Base-by-base conservation (phyloP, 2,797 vertebrate species). In the Alauda arvensis region DNA sequence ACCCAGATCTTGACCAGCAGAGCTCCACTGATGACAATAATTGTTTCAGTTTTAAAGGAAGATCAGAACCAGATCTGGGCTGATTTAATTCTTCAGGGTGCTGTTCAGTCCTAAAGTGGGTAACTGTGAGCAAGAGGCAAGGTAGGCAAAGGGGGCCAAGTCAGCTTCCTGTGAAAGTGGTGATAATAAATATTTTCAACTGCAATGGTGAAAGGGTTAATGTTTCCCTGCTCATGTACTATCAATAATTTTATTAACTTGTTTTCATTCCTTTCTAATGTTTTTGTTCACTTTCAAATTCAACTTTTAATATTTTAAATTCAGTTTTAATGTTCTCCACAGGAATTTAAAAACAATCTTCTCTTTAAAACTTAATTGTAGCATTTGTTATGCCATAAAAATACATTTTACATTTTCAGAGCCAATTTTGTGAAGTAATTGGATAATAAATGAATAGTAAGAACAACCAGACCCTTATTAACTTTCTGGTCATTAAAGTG, bases 361-460 rank as follows among this genome's bases (percentile, higher is more conserved):
- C 67, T 83, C 72, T 85, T 86, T 80, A 87, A 89, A 87, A 80
- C 34, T 53, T 76, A 80, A 85, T 85, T 83, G 69, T 57, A 87
- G 34, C 10, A 11, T 88, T 88, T 80, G 76, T 85, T 92, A 85
- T 88, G 69, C 77, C 70, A 80, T 53, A 83, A 90, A 93, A 92
- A 91, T 51, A 63, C 7, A 74, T 85, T 85, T 83, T 72, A 63
- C 18, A 55, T 91, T 92, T 94, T 90, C 74, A 76, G 72, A 93
- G 76, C 60, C 69, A 61, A 76, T 92, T 93, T 87, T 81, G 18
- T 53, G 25, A 90, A 80, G 67, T 83, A 92, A 93, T 87, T 83
- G 84, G 49, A 90, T 87, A 91, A 91, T 78, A 94, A 92, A 93
- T 83, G n/a, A 93, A 86, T 86, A 92, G 92, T n/a, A 66, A 93